Conservation (phyloP, 2,113 vertebrate species). For the Prunella himalayana region DNA sequence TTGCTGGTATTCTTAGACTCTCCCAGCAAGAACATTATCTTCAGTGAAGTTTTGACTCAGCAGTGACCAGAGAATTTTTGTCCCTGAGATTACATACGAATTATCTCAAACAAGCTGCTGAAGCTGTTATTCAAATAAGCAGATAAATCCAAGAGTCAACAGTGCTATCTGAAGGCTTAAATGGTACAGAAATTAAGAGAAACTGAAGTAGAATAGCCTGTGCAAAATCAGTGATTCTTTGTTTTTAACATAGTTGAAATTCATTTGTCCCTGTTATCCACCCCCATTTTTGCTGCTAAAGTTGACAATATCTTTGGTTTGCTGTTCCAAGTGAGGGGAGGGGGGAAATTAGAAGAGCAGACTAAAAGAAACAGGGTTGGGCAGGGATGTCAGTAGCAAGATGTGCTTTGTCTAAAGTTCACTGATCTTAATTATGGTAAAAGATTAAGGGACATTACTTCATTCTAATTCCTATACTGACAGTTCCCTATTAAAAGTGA, state of each 20-base stretch:
- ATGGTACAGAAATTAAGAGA: neutral
- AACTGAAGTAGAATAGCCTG: neutral
- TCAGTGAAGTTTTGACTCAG: slow-evolving; percentile 42
- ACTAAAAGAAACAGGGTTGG: neutral
- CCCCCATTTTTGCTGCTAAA: neutral
- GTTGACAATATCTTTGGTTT: neutral
- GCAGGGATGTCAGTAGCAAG: neutral
- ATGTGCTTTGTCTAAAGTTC: neutral
- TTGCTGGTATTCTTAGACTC: slow-evolving; percentile 2
- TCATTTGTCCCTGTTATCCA: neutral
- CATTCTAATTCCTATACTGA: neutral
- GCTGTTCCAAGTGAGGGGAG: fast-evolving
- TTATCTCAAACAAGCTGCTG: slow-evolving; percentile 5
- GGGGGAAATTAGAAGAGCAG: neutral
- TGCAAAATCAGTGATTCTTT: neutral
- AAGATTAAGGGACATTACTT: neutral
- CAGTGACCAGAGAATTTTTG: slow-evolving; percentile 21
- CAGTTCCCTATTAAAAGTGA: neutral
- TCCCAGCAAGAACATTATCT: slow-evolving; percentile 14
- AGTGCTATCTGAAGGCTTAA: neutral
- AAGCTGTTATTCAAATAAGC: slow-evolving; percentile 1
- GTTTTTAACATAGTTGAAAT: neutral
- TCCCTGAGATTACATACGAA: slow-evolving; percentile 13
- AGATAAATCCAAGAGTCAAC: neutral
- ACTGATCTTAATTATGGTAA: neutral